Conservation (phyloP, 2,113 vertebrate genomes). For the Colistium nudipinnis region DNA sequence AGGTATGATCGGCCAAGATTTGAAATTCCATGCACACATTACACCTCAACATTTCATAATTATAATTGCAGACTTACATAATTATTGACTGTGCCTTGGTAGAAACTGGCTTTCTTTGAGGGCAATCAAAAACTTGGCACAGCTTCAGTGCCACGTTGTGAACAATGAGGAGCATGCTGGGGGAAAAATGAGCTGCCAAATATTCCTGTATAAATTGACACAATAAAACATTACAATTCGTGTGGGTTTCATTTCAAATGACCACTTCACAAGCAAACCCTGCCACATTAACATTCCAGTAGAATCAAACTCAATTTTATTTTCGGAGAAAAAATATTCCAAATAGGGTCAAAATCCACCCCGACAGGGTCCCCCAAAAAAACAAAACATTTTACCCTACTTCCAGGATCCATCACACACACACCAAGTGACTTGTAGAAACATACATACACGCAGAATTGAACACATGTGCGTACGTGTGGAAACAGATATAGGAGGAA, state of each 20-base stretch:
- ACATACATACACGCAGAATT: too few relatives aligned
- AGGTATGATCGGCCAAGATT: background rate
- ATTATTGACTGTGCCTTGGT: background rate
- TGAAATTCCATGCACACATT: background rate
- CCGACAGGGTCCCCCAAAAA: background rate
- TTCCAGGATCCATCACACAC: background rate
- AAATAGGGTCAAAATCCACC: background rate
- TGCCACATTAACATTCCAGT: background rate
- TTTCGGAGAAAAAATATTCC: slow-evolving; percentile 11
- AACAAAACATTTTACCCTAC: too few relatives aligned
- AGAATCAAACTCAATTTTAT: background rate
- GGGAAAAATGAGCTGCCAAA: background rate
- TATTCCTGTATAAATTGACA: background rate
- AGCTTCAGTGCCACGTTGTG: too few relatives aligned
- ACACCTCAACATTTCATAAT: background rate
- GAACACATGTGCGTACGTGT: background rate
- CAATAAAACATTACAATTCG: background rate
- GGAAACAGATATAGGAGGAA: background rate
- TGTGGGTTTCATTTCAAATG: background rate
- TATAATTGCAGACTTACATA: background rate
- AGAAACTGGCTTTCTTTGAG: background rate
- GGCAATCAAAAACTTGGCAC: background rate
- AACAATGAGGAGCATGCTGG: background rate
- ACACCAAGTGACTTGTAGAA: background rate
- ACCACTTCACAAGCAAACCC: background rate